Conservation (phyloP, 2,888 invertebrate genomes). For the Galerucella nymphaeae region DNA sequence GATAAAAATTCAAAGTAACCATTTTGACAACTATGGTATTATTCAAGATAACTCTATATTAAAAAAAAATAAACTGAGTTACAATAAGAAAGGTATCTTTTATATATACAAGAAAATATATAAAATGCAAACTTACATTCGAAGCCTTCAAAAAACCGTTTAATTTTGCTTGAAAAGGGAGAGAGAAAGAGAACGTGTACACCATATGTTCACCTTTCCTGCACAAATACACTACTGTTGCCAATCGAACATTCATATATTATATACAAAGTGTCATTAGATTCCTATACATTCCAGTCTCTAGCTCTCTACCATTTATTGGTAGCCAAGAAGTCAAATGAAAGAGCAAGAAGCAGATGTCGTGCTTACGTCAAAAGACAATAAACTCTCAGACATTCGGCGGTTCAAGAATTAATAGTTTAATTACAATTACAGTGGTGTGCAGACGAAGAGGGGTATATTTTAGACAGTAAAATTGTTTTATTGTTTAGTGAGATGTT, state of each 20-base stretch:
- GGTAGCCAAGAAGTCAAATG: constrained; percentile 14
- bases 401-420: constrained; percentile 3
- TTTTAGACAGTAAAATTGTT: too few relatives aligned
- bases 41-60: too few relatives aligned
- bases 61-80: too few relatives aligned
- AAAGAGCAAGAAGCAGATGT: constrained; percentile 22
- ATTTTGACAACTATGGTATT: too few relatives aligned
- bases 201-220: constrained; percentile 24
- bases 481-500: too few relatives aligned
- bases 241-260: constrained; percentile 19
- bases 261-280: constrained; percentile 30
- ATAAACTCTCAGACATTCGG: constrained; percentile 2
- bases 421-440: constrained; percentile 6
- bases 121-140: constrained; percentile 7
- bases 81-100: too few relatives aligned
- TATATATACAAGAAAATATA: background rate
- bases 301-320: constrained; percentile 15
- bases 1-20: too few relatives aligned
- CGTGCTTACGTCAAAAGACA: constrained; percentile 6
- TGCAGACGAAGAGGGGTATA: background rate
- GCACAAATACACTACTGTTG: constrained; percentile 20
- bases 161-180: background rate
- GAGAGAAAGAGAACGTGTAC: background rate
- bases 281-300: constrained; percentile 27
- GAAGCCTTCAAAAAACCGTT: constrained; percentile 7